Conservation (phyloP, 2,888 invertebrate species). For the Vanessa cardui region DNA sequence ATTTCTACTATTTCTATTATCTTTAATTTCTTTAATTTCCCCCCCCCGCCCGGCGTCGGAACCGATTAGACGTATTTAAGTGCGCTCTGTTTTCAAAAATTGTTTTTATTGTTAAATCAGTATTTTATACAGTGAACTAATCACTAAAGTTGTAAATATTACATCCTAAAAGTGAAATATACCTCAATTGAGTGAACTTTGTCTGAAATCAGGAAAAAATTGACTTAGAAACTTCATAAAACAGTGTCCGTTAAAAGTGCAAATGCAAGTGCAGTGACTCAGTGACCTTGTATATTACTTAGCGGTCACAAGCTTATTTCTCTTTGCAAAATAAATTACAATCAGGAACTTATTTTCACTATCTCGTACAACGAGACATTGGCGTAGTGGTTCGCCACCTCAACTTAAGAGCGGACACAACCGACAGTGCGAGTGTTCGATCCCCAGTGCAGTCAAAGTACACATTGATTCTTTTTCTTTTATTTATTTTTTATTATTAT, state of each 20-base stretch:
- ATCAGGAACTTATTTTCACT: neutral
- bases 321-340: constrained; percentile 2
- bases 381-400: neutral
- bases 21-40: too few relatives aligned
- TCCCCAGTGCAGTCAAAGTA: neutral
- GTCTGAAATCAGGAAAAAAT: neutral
- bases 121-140: neutral
- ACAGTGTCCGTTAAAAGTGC: neutral
- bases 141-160: neutral
- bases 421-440: neutral
- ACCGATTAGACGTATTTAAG: constrained; percentile 1
- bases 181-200: neutral
- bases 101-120: constrained; percentile 1
- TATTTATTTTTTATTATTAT: too few relatives aligned
- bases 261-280: constrained; percentile 1
- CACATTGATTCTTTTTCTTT: too few relatives aligned
- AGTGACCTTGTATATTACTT: constrained; percentile 3
- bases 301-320: constrained; percentile 3
- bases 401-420: neutral
- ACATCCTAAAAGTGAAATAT: neutral
- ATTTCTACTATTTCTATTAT: too few relatives aligned
- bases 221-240: neutral
- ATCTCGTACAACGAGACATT: neutral
- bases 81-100: constrained; percentile 1
- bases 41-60: constrained; percentile 1